Evolutionary conservation across 2,797 vertebrate genomes (phyloP), one percentile per base, ranked within the genome.

Genomic region (Rhadinocentrus ornatus): DNA sequence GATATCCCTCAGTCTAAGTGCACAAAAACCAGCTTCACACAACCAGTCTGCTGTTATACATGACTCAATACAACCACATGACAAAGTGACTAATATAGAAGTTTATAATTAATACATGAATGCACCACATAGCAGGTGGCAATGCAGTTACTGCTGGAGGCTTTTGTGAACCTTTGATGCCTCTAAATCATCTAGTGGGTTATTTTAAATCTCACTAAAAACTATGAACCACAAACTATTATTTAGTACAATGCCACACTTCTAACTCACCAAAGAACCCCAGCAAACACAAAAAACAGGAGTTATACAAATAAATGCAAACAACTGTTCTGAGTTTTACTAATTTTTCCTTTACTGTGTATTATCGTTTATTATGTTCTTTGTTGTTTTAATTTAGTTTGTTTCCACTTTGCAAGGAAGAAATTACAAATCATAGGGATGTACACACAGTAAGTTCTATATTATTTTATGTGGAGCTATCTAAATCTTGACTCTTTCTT

Each of bases 61-160:
- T 29, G 75, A 85, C 59, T 79, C 69, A 71, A 76, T 59, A 73
- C 65, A 67, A 65, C 57, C 77, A 73, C 78, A 76, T 81, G 81
- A 80, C 79, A 75, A 80, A 71, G 57, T 50, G 79, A 84, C 77
- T 65, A 82, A 86, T 77, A 77, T 76, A 84, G 89, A 86, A 10
- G 75, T 80, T 78, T 86, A 78, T 83, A 88, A 89, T 87, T 80
- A 84, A 85, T 83, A 76, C 85, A 85, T 58, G 62, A 76, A 83
- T 77, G 62, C 60, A 44, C 32, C 72, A 69, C 61, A 81, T 64
- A 86, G 81, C 81, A 87, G 85, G 77, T 80, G 80, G 78, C 58
- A 66, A 62, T 37, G 59, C 70, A 71, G 66, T 81, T 79, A 78
- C 77, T 69, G 81, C 73, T 62, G 60, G 62, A 71, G 68, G 73